Percentiles rank a stretch among this genome's conserved stretches.
These are phyloP conservation scores for Axinella damicornis DNA, from an alignment of 37 sponge, comb jelly and placozoan genomes.

Conservation along the genomic window DNA sequence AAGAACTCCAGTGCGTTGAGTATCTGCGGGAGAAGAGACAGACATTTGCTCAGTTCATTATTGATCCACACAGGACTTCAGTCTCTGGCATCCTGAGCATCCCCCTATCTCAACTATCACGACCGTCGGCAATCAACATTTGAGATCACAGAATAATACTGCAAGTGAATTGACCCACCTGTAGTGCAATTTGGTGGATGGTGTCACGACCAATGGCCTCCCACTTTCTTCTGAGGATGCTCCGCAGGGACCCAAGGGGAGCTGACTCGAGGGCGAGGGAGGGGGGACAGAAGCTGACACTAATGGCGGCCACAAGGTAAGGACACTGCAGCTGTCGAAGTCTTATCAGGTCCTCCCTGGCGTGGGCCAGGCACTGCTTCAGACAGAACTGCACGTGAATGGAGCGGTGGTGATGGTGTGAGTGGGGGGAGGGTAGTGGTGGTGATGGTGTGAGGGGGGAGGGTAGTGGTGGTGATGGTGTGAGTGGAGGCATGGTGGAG, in stretches of 20 bases:
- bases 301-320: slow-evolving; percentile 45
- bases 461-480: too few relatives aligned
- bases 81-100: too few relatives aligned
- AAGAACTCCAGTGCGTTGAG: slow-evolving; percentile 57
- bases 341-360: slow-evolving; percentile 25
- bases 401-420: neutral
- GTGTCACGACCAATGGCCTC: slow-evolving; percentile 14
- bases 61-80: too few relatives aligned
- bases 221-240: neutral
- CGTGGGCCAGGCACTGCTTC: slow-evolving; percentile 8
- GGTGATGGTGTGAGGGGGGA: too few relatives aligned
- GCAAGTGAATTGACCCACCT: too few relatives aligned
- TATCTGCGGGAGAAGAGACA: slow-evolving; percentile 36
- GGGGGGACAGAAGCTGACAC: slow-evolving; percentile 54
- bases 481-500: too few relatives aligned
- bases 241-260: slow-evolving; percentile 61
- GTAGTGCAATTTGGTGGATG: slow-evolving; percentile 65
- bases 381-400: slow-evolving; percentile 33
- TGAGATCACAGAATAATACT: too few relatives aligned
- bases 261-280: slow-evolving; percentile 65
- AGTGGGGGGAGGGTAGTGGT: neutral
- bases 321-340: slow-evolving; percentile 37
- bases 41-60: too few relatives aligned
- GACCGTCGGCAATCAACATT: neutral
- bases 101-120: too few relatives aligned